Conservation (phyloP, 2,888 invertebrate species). For the Drosophila hamatofila region DNA sequence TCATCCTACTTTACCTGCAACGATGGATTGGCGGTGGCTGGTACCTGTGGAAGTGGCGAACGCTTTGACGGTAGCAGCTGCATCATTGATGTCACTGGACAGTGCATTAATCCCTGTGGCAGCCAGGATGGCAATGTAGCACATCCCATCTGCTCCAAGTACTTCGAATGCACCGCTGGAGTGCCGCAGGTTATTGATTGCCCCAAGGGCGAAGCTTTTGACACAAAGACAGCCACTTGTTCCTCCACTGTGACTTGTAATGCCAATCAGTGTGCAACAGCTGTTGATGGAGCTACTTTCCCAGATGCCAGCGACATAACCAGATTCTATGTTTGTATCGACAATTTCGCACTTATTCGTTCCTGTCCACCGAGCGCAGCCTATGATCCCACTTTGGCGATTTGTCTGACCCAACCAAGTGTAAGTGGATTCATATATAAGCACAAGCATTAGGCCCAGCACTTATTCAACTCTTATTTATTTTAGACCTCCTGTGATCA, state of each 20-base stretch:
- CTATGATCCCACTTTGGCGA: constrained; percentile 17
- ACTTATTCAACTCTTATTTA: neutral
- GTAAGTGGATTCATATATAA: constrained; percentile 54
- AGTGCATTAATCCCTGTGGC: constrained; percentile 79
- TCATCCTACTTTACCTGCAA: constrained; percentile 69
- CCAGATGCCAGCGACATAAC: constrained; percentile 57
- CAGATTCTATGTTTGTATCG: constrained; percentile 65
- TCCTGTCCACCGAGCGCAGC: constrained; percentile 42
- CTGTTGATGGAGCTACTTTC: constrained; percentile 48
- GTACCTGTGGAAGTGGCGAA: constrained; percentile 57
- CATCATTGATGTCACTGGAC: constrained; percentile 68
- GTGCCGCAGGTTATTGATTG: constrained; percentile 70
- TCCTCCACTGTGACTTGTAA: constrained; percentile 40
- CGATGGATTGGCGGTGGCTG: constrained; percentile 57
- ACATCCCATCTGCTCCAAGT: constrained; percentile 79
- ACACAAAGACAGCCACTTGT: constrained; percentile 59
- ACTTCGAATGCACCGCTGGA: constrained; percentile 73
- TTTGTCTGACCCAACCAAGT: constrained; percentile 64
- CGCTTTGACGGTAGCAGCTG: constrained; percentile 69
- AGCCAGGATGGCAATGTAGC: constrained; percentile 57
- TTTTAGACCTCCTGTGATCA: constrained; percentile 68
- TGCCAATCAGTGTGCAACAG: constrained; percentile 61
- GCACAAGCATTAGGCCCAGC: neutral
- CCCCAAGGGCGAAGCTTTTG: constrained; percentile 58
- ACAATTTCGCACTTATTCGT: constrained; percentile 40